These are phyloP conservation scores for Cartodere bifasciata DNA, from an alignment of 2,888 invertebrate species.

Conservation along the genomic window DNA sequence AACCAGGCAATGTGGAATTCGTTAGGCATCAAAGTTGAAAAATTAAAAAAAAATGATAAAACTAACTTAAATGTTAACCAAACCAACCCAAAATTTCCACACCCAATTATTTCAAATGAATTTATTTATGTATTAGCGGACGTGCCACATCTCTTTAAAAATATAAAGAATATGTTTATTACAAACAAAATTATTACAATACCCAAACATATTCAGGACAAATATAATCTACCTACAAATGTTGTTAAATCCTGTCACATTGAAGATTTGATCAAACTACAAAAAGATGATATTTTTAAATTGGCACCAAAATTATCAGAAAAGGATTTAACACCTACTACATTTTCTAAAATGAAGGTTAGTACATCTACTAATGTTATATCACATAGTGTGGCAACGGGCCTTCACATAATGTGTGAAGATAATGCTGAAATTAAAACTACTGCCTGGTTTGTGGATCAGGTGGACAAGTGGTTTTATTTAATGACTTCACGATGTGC, in stretches of 20 bases:
- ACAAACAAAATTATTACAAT: conserved; percentile 15
- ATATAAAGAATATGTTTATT: conserved; percentile 15
- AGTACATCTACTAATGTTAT: conserved; percentile 16
- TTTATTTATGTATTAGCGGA: conserved; percentile 16
- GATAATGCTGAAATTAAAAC: conserved; percentile 14
- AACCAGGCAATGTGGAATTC: conserved; percentile 19
- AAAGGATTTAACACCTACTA: conserved; percentile 14
- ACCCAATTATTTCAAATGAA: conserved; percentile 14
- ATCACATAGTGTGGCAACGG: conserved; percentile 13
- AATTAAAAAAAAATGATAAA: too few relatives aligned
- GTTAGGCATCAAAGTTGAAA: conserved; percentile 13
- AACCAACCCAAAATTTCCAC: conserved; percentile 9
- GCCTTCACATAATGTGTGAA: too few relatives aligned
- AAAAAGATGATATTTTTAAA: conserved; percentile 12
- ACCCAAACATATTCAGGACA: conserved; percentile 9
- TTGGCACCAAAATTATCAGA: conserved; percentile 16
- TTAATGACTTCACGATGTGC: conserved; percentile 18
- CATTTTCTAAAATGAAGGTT: conserved; percentile 18
- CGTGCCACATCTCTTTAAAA: conserved; percentile 16
- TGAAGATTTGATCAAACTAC: conserved; percentile 10
- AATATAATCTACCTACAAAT: conserved; percentile 15
- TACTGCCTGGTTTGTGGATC: conserved; percentile 18
- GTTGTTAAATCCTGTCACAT: conserved; percentile 13
- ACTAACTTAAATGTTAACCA: too few relatives aligned
- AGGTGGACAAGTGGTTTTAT: conserved; percentile 17